Percentiles rank a stretch among this genome's conserved stretches.
These are phyloP conservation scores for Pyrrhia umbra DNA, from an alignment of 2,888 invertebrate genomes.

Conservation along the genomic window DNA sequence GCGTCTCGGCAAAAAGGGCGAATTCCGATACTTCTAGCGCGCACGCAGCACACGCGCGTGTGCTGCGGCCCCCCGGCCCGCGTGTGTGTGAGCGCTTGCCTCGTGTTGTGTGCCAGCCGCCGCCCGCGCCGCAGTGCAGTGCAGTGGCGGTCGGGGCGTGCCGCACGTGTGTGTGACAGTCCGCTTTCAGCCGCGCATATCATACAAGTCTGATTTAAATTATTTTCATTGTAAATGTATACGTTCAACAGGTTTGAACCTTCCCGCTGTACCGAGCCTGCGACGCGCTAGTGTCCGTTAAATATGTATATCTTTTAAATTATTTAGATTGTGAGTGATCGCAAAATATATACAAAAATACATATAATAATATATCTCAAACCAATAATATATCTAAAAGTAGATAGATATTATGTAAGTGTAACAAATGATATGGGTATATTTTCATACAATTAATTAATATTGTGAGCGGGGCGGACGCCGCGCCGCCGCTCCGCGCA, in stretches of 20 bases:
- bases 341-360: slow-evolving; percentile 52
- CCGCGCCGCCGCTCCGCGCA: neutral
- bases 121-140: slow-evolving; percentile 28
- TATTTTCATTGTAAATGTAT: slow-evolving; percentile 63
- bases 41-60: slow-evolving; percentile 6
- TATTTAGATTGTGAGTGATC: slow-evolving; percentile 56
- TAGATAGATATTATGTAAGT: slow-evolving; percentile 66
- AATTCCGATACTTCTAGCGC: slow-evolving; percentile 97
- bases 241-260: slow-evolving; percentile 42
- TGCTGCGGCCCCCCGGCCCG: neutral
- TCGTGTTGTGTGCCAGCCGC: slow-evolving; percentile 8
- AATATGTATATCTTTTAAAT: slow-evolving; percentile 55
- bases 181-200: slow-evolving; percentile 37
- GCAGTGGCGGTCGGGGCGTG: slow-evolving; percentile 40
- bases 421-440: slow-evolving; percentile 64
- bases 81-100: slow-evolving; percentile 8
- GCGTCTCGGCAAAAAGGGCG: slow-evolving; percentile 97
- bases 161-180: slow-evolving; percentile 3
- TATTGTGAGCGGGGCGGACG: slow-evolving; percentile 63
- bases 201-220: slow-evolving; percentile 66
- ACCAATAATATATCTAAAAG: slow-evolving; percentile 57
- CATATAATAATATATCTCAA: slow-evolving; percentile 59
- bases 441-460: slow-evolving; percentile 64
- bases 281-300: slow-evolving; percentile 43
- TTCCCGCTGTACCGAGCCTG: slow-evolving; percentile 45